Evolutionary conservation across 2,888 invertebrate species (phyloP), one percentile per base, ranked within the genome.

Genomic region (Heliconius erato): DNA sequence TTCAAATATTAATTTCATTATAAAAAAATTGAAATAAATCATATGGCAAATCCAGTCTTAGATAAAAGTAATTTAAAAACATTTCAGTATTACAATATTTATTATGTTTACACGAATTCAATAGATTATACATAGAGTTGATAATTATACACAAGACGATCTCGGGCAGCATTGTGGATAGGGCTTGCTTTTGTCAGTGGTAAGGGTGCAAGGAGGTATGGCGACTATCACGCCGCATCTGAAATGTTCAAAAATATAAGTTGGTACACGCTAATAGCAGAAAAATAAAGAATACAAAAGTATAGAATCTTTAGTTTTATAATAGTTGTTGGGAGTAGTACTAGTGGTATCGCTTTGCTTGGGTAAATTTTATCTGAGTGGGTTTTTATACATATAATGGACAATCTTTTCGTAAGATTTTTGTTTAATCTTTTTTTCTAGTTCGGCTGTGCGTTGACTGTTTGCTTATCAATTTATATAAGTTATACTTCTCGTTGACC

Each of bases 121-220:
- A n/a, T 14, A 5, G n/a, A 40, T 12, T 12, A 6, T 40, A 3
- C 12, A 71, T 71, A 40, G 19, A 69, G 11, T 69, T 23, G 11
- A 40, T n/a, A 11, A 3, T 40, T 12, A 71, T 4, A 6, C 14
- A 14, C 80, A 76, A 11, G 77, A 81, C 1, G 85, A n/a, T 26
- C 69, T 83, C 0, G 87, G 87, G 72, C 90, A 91, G 86, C 90
- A 91, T 11, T 84, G 83, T 0, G 90, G 90, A 79, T 87, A 89
- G 0, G 85, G 86, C 26, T 88, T 86, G 4, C 79, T 80, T 59
- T 79, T 78, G 7, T 87, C 85, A 59, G 84, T 80, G 1, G 84
- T 79, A n/a, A 83, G 0, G 59, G 72, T 81, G 69, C 84, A 85
- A 2, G 84, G 84, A 72, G 84, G 85, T 0, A 0, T 5, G 3